These are phyloP conservation scores for Callopanchax toddi DNA, from an alignment of 2,113 vertebrate genomes.

Conservation along the genomic window DNA sequence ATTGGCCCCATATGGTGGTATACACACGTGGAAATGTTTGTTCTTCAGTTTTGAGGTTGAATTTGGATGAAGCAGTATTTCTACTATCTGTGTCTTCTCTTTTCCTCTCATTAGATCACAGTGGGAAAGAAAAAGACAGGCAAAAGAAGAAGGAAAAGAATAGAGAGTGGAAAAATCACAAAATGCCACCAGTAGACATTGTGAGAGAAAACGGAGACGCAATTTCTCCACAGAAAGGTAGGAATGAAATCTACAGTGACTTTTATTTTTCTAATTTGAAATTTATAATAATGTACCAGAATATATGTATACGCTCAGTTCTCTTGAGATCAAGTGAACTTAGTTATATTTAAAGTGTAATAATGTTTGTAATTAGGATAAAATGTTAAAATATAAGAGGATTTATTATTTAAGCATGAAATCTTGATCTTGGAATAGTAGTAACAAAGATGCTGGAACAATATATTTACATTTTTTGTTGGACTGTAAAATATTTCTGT, in stretches of 20 bases:
- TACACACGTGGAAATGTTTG: slow-evolving; percentile 75
- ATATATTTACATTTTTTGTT: neutral
- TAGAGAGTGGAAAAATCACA: slow-evolving; percentile 90
- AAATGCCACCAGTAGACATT: slow-evolving; percentile 86
- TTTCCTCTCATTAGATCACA: slow-evolving; percentile 82
- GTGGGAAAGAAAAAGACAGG: slow-evolving; percentile 82
- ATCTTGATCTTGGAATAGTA: neutral
- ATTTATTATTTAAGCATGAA: neutral
- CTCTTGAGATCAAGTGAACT: too few relatives aligned
- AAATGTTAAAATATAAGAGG: too few relatives aligned
- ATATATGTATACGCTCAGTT: neutral
- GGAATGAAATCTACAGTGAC: neutral
- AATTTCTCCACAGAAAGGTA: slow-evolving; percentile 87
- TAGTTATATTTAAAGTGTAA: neutral
- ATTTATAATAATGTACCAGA: neutral
- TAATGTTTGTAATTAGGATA: neutral
- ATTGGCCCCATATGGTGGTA: slow-evolving; percentile 67
- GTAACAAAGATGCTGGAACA: neutral
- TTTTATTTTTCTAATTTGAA: neutral
- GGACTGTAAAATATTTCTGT: neutral
- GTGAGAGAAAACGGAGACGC: slow-evolving; percentile 90
- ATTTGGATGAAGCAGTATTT: slow-evolving; percentile 26
- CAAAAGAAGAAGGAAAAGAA: slow-evolving; percentile 87
- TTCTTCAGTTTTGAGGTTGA: slow-evolving; percentile 17
- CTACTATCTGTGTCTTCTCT: neutral